A percentile compares a stretch with the other conserved stretches of the same genome.
Evolutionary conservation across 2,113 vertebrate species (phyloP).

Genomic region (Rallus limicola): DNA sequence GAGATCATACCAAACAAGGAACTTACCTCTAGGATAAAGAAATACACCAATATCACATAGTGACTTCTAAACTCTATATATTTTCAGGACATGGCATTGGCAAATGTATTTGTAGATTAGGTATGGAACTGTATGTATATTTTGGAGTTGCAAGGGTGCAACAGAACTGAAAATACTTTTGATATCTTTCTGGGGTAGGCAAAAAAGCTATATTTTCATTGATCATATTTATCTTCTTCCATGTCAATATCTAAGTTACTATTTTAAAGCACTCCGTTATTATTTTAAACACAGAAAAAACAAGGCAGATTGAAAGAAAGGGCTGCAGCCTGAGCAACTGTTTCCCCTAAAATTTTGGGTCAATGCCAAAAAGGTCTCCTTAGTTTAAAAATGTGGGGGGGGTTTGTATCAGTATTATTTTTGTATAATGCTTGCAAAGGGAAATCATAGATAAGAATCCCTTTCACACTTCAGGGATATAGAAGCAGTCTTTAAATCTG

Average conservation of each 20-base stretch:
- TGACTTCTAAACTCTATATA: not conserved
- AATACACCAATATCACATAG: not conserved
- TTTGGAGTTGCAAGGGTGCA: not conserved
- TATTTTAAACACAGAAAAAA: not conserved
- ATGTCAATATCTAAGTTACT: not conserved
- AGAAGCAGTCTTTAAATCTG: not conserved
- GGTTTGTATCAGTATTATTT: not conserved
- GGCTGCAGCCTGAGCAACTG: not conserved
- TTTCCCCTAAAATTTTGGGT: not conserved
- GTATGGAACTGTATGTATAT: not conserved
- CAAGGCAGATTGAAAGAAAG: not conserved
- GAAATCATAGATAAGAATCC: not conserved
- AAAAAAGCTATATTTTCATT: not conserved
- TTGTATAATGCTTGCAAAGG: not conserved
- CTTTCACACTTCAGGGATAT: not conserved
- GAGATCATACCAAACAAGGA: not conserved
- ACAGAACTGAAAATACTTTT: not conserved
- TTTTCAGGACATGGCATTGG: not conserved
- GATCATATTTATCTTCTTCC: not conserved
- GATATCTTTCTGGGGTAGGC: not conserved
- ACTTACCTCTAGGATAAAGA: not conserved
- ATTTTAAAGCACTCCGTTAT: not conserved
- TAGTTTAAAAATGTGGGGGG: not conserved
- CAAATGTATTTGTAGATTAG: not conserved
- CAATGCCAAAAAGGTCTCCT: not conserved